These are phyloP conservation scores for Ptychochromis oligacanthus DNA, from an alignment of 2,113 vertebrate genomes.

Conservation along the genomic window DNA sequence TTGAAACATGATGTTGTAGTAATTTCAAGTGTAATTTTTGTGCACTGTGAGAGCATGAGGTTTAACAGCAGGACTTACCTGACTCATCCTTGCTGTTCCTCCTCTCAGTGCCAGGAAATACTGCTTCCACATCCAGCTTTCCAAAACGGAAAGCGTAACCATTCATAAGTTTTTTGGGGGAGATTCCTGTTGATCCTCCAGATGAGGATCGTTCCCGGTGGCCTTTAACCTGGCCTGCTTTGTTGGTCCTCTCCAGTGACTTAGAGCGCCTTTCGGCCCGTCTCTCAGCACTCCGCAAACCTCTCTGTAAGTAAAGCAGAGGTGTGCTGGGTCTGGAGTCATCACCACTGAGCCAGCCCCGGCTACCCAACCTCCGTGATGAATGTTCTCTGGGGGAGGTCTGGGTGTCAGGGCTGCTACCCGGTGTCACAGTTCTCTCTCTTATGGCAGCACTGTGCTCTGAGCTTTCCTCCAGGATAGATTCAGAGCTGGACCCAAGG, in stretches of 20 bases:
- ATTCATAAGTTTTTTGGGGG: constrained; percentile 79
- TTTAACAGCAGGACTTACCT: constrained; percentile 69
- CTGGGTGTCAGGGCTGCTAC: constrained; percentile 60
- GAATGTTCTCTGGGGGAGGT: constrained; percentile 64
- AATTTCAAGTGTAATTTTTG: background rate
- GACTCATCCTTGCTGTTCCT: constrained; percentile 76
- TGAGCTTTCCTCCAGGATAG: constrained; percentile 76
- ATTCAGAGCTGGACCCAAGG: constrained; percentile 84
- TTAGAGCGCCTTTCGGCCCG: constrained; percentile 79
- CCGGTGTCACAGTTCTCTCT: constrained; percentile 50
- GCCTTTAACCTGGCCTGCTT: constrained; percentile 73
- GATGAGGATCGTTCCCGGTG: constrained; percentile 76
- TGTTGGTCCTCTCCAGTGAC: constrained; percentile 82
- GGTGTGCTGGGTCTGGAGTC: constrained; percentile 66
- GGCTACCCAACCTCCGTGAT: constrained; percentile 57
- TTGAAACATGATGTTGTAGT: no score
- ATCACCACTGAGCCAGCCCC: constrained; percentile 66
- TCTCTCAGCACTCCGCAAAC: constrained; percentile 59
- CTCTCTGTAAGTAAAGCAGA: constrained; percentile 64
- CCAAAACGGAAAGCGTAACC: constrained; percentile 77
- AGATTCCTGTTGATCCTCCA: constrained; percentile 67
- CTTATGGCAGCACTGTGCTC: constrained; percentile 52
- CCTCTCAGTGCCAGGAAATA: constrained; percentile 67
- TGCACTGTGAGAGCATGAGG: background rate
- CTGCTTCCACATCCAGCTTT: constrained; percentile 74